Percentiles rank a stretch among this genome's conserved stretches.
These are phyloP conservation scores for Heliconius himera DNA, from an alignment of 1,140 invertebrate species.

Conservation along the genomic window DNA sequence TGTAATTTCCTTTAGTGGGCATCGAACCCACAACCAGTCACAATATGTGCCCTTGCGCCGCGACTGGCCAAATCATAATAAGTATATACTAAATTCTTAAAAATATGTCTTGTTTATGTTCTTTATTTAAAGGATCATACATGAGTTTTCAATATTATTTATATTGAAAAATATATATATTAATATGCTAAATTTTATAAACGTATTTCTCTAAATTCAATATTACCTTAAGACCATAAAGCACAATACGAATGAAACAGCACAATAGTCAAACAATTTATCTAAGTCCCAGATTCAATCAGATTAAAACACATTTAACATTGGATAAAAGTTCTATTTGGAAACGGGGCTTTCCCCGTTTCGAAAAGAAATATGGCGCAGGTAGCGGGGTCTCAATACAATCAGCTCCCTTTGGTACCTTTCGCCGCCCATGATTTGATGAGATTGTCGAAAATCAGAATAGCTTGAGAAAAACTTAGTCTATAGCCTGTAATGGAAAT, in stretches of 20 bases:
- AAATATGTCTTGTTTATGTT: too few relatives aligned
- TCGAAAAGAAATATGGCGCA: conserved; percentile 75
- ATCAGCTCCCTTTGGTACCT: conserved; percentile 76
- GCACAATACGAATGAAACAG: conserved; percentile 19
- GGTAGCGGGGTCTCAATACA: conserved; percentile 76
- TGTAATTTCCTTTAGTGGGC: rapidly evolving
- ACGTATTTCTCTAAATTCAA: background rate
- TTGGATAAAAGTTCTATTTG: conserved; percentile 76
- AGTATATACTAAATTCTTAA: too few relatives aligned
- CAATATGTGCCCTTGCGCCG: too few relatives aligned
- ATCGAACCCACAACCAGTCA: too few relatives aligned
- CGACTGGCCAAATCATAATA: too few relatives aligned
- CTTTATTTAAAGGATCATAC: too few relatives aligned
- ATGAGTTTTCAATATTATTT: too few relatives aligned
- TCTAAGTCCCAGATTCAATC: conserved; percentile 72
- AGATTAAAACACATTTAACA: conserved; percentile 79
- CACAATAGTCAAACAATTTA: conserved; percentile 55
- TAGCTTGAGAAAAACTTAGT: conserved; percentile 72
- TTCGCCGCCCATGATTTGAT: conserved; percentile 73
- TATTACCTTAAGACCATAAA: background rate
- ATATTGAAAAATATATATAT: too few relatives aligned
- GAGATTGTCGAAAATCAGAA: conserved; percentile 79
- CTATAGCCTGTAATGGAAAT: conserved; percentile 72
- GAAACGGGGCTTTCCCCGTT: too few relatives aligned
- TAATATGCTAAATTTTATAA: too few relatives aligned